Evolutionary conservation across 2,888 invertebrate genomes (phyloP).

Genomic region (Eudemis profundana): DNA sequence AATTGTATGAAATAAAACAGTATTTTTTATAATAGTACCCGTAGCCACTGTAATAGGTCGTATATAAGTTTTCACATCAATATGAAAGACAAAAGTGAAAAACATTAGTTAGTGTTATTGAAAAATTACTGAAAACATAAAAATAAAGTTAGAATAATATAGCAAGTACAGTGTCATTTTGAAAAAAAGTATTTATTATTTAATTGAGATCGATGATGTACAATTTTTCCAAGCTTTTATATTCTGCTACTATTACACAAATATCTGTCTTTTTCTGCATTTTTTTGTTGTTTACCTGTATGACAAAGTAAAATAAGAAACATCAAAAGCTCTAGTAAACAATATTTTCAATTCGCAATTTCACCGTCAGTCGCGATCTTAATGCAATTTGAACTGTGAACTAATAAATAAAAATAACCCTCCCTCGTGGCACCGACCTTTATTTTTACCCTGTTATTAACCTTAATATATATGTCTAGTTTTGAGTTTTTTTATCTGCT

Average conservation of each 20-base stretch:
- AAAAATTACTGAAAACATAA: slow-evolving; percentile 38
- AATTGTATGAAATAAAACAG: slow-evolving; percentile 38
- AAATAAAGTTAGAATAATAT: slow-evolving; percentile 28
- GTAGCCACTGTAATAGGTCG: slow-evolving; percentile 35
- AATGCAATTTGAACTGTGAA: too few species aligned
- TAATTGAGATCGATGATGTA: not conserved
- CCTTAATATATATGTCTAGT: too few species aligned
- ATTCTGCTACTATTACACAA: not conserved
- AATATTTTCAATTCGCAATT: too few species aligned
- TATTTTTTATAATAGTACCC: slow-evolving; percentile 40
- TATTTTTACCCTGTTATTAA: too few species aligned
- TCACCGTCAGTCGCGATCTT: too few species aligned
- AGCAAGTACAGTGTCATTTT: slow-evolving; percentile 14
- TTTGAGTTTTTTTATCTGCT: too few species aligned
- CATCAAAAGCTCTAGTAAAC: too few species aligned
- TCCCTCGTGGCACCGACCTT: too few species aligned
- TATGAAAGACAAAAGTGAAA: slow-evolving; percentile 84
- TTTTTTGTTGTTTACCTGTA: not conserved
- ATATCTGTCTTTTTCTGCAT: not conserved
- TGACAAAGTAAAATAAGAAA: not conserved
- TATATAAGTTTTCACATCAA: slow-evolving; percentile 51
- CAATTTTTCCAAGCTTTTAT: slow-evolving; percentile 3
- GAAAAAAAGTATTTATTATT: not conserved
- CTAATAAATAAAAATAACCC: too few species aligned
- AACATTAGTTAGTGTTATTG: slow-evolving; percentile 65